Evolutionary conservation across 2,888 invertebrate genomes (phyloP), one percentile per base, ranked within the genome.

Genomic region (Psococerastis gibbosa): DNA sequence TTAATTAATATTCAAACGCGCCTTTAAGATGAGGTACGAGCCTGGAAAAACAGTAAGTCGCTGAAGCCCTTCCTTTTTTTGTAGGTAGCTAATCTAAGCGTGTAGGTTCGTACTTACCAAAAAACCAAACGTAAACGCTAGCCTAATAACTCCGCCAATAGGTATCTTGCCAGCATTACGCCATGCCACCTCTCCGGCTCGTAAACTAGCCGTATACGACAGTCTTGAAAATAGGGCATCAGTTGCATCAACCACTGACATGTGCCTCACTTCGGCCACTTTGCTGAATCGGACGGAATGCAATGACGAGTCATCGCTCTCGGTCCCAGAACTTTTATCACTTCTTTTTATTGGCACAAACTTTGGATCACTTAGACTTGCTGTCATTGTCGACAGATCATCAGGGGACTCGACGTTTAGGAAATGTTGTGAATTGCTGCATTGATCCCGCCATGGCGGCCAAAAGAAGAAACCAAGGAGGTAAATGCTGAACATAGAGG

Each of bases 401-500:
- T 84, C 83, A 43, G 71, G 66, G 57, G 80, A 77, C 57, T 80
- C 76, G 57, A 81, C 74, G 56, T 78, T 75, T 68, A 78, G 53
- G 46, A 68, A 63, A 56, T 49, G 35, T 49, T 67, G 64, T 53
- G 66, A 67, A 54, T 73, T 71, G 47, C 73, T 73, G 60, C 89
- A 92, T 49, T 82, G 79, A 53, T 87, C 83, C 61, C 82, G 74
- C 77, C 92, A 89, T 4, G 91, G 84, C 49, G 84, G 79, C 69
- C 85, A 82, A 53, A 91, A 77, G 52, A 89, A 74, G 55, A 92
- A 76, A 34, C 92, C 82, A 54, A 89, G 62, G 51, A 97, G 70
- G 63, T 95, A 97, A 49, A 95, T 66, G 46, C 85, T 78, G 56
- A 97, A 87, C 75, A 95, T 75, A 31, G 88, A 89, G 46, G 91